Percentiles rank a stretch among this genome's conserved stretches.
Evolutionary conservation across 2,888 invertebrate genomes (phyloP).

Genomic region (Archaeoteleia sp.): DNA sequence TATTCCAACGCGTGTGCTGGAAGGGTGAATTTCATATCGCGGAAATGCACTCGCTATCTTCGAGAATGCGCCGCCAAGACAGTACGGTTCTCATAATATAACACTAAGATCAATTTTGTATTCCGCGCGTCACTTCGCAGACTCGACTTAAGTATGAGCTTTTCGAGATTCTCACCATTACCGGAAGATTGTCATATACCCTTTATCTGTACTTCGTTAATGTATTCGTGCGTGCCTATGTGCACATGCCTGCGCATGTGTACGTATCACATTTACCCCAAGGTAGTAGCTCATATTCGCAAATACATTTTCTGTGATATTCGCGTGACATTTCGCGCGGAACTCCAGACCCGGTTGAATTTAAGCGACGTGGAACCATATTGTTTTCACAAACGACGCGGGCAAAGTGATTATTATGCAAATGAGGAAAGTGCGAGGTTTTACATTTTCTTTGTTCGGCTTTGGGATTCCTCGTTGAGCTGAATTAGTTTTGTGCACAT

Average conservation of each 20-base stretch:
- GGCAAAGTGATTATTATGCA: conserved; percentile 25
- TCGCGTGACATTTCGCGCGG: conserved; percentile 19
- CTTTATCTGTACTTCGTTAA: conserved; percentile 26
- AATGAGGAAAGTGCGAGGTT: conserved; percentile 18
- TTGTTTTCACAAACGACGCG: conserved; percentile 23
- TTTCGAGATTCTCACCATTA: conserved; percentile 69
- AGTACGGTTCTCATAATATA: conserved; percentile 61
- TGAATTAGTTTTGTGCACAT: conserved; percentile 17
- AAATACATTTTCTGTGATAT: conserved; percentile 22
- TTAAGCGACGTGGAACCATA: conserved; percentile 22
- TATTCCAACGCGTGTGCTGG: conserved; percentile 26
- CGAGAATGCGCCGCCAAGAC: conserved; percentile 14
- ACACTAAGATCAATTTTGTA: conserved; percentile 72
- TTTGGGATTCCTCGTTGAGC: conserved; percentile 8
- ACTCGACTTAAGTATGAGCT: conserved; percentile 68
- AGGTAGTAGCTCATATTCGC: conserved; percentile 13
- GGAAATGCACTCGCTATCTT: conserved; percentile 37
- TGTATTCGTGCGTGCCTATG: conserved; percentile 21
- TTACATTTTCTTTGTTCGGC: conserved; percentile 19
- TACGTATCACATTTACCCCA: conserved; percentile 5
- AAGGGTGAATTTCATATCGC: not conserved
- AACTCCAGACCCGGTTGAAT: conserved; percentile 9
- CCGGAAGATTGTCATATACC: conserved; percentile 54
- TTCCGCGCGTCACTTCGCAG: conserved; percentile 69
- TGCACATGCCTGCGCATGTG: not conserved